Evolutionary conservation across 2,113 vertebrate species (phyloP).

Genomic region (Heterocephalus glaber): DNA sequence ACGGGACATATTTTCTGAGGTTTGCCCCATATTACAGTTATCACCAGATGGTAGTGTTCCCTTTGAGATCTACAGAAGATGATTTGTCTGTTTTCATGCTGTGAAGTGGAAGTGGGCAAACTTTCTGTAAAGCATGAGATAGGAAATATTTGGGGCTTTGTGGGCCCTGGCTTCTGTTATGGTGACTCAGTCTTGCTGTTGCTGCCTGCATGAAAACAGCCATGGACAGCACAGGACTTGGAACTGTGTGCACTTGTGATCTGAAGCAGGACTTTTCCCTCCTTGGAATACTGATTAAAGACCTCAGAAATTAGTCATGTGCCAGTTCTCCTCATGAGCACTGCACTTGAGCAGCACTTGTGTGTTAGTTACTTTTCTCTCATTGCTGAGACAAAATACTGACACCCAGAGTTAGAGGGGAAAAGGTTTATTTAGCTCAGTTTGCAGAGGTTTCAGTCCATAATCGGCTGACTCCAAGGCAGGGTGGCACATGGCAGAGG

Average conservation of each 20-base stretch:
- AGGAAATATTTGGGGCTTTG: neutral
- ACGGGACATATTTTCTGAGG: neutral
- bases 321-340: neutral
- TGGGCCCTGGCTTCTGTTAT: neutral
- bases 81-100: neutral
- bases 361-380: too few relatives aligned
- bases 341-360: neutral
- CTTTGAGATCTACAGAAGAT: neutral
- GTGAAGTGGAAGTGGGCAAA: neutral
- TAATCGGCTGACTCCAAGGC: too few relatives aligned
- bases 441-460: too few relatives aligned
- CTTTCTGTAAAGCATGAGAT: neutral
- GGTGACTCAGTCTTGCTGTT: neutral
- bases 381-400: too few relatives aligned
- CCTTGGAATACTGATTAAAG: neutral
- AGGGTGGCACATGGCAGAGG: too few relatives aligned
- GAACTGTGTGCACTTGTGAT: neutral
- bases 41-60: neutral
- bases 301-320: neutral
- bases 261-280: neutral
- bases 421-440: too few relatives aligned
- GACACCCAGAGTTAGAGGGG: too few relatives aligned
- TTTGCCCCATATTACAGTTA: neutral
- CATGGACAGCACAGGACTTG: neutral
- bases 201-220: too few relatives aligned